phyloP scores from a whole-genome alignment of 2,797 vertebrate species.

The Acanthiza pusilla region DNA sequence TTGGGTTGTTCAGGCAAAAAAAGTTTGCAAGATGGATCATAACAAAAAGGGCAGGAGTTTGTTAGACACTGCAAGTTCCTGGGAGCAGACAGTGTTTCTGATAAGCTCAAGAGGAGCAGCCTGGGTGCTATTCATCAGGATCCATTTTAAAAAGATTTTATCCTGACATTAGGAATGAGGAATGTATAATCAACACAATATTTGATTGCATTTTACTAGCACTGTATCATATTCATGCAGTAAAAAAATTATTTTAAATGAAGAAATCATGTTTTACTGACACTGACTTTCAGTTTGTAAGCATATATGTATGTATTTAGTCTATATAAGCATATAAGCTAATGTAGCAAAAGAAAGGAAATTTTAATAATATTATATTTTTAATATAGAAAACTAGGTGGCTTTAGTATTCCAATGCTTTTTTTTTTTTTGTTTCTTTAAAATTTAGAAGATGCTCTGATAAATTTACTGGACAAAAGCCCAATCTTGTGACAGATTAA shows the following conservation, averaged over 20 bases:
- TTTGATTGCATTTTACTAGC: not conserved
- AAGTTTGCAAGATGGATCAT: too few relatives aligned
- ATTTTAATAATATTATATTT: not conserved
- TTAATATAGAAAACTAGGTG: not conserved
- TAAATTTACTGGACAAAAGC: not conserved
- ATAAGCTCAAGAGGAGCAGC: not conserved
- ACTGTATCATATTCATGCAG: not conserved
- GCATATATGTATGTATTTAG: not conserved
- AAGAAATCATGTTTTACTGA: not conserved
- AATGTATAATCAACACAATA: not conserved
- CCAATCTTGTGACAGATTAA: not conserved
- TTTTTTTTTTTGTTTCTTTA: not conserved
- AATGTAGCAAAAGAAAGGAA: not conserved
- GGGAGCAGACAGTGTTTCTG: not conserved
- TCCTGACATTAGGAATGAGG: not conserved
- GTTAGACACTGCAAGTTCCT: not conserved
- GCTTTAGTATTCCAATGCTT: not conserved
- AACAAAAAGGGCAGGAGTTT: not conserved
- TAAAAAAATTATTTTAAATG: not conserved
- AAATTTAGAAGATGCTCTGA: not conserved
- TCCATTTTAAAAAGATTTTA: not conserved
- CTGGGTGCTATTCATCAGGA: not conserved
- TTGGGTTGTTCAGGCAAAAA: not conserved
- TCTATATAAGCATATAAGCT: not conserved
- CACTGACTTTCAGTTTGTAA: not conserved